Percentiles rank a stretch among this genome's conserved stretches.
Evolutionary conservation across 2,888 invertebrate genomes (phyloP).

Genomic region (Monoplex corrugatus): DNA sequence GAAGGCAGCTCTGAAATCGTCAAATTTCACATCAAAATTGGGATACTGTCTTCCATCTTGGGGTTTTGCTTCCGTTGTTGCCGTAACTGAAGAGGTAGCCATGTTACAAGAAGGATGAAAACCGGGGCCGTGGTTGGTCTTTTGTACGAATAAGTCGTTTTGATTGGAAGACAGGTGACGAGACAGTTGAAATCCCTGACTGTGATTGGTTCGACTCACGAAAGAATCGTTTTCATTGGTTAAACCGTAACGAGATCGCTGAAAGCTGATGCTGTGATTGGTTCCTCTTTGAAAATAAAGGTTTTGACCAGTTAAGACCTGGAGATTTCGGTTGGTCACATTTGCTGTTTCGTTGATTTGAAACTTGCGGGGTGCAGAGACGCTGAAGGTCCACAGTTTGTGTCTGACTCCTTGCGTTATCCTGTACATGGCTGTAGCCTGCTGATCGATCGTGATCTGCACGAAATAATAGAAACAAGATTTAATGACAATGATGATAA

Average conservation of each 20-base stretch:
- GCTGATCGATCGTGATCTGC: not conserved
- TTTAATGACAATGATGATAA: too few species aligned
- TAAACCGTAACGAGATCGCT: not conserved
- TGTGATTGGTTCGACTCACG: too few species aligned
- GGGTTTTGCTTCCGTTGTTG: not conserved
- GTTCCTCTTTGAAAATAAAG: too few species aligned
- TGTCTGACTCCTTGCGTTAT: not conserved
- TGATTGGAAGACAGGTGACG: too few species aligned
- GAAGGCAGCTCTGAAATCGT: constrained; percentile 64
- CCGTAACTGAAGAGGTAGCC: too few species aligned
- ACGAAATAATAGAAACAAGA: constrained; percentile 4
- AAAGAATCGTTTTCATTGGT: too few species aligned
- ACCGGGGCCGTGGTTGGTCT: too few species aligned
- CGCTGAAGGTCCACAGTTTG: not conserved
- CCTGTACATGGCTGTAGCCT: not conserved
- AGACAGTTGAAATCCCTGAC: too few species aligned
- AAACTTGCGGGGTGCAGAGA: not conserved
- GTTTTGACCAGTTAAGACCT: not conserved
- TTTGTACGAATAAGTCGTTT: too few species aligned
- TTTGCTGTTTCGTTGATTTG: not conserved
- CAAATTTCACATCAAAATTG: constrained; percentile 51
- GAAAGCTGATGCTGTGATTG: not conserved
- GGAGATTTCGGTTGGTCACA: not conserved
- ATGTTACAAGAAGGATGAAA: too few species aligned
- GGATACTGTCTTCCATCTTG: not conserved